Evolutionary conservation across 1,140 invertebrate species (phyloP).

Genomic region (Lasioglossum albipes): DNA sequence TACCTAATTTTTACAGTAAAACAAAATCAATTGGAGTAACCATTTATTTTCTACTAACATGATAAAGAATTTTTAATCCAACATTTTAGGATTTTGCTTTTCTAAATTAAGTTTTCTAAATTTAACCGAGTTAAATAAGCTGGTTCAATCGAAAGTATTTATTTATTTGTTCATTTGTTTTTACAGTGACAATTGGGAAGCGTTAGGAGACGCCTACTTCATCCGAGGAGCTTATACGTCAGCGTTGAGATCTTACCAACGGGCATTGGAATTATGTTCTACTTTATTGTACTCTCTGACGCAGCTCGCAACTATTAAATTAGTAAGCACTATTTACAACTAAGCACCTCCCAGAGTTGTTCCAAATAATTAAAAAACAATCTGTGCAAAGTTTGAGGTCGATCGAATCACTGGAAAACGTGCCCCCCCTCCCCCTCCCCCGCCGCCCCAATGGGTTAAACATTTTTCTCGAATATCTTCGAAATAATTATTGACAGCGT

Average conservation of each 20-base stretch:
- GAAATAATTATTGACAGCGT: too few relatives aligned
- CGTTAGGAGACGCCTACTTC: conserved; percentile 92
- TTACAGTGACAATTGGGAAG: conserved; percentile 88
- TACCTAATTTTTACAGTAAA: too few relatives aligned
- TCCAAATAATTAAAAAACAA: too few relatives aligned
- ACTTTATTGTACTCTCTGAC: conserved; percentile 87
- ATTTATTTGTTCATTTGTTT: conserved; percentile 11
- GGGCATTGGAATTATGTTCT: conserved; percentile 85
- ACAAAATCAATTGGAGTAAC: neutral
- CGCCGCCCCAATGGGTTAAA: too few relatives aligned
- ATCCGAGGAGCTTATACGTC: conserved; percentile 90
- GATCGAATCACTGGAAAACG: too few relatives aligned
- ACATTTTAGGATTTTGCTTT: neutral
- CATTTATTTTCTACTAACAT: neutral
- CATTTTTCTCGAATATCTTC: too few relatives aligned
- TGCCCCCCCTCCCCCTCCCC: too few relatives aligned
- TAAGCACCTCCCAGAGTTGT: neutral
- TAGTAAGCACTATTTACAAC: conserved; percentile 74
- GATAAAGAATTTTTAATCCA: neutral
- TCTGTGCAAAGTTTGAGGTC: too few relatives aligned
- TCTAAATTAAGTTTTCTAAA: neutral
- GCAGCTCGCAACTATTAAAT: conserved; percentile 90
- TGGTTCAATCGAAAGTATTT: neutral
- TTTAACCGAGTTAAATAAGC: neutral
- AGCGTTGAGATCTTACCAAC: conserved; percentile 91